Conservation (phyloP, 2,797 vertebrate species). For the Clarias pachynema region DNA sequence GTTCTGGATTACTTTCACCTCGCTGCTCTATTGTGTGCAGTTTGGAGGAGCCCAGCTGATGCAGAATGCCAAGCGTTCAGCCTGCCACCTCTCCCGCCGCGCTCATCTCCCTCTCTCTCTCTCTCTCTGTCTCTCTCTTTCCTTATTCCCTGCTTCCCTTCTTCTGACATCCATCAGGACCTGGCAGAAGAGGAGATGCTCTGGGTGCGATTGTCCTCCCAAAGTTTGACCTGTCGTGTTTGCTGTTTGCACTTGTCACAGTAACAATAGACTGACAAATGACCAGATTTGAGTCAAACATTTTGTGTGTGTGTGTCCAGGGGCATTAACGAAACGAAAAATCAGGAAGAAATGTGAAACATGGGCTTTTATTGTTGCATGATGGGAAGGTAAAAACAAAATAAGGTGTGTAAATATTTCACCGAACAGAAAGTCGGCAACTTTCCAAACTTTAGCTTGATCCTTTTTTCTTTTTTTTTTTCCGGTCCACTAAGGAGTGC, state of each 20-base stretch:
- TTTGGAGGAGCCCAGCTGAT: constrained; percentile 78
- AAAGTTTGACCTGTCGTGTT: constrained; percentile 41
- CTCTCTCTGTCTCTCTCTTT: constrained; percentile 56
- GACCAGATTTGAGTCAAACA: constrained; percentile 29
- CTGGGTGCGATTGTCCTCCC: constrained; percentile 30
- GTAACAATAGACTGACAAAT: constrained; percentile 40
- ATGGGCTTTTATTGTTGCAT: not conserved
- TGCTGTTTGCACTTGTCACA: constrained; percentile 31
- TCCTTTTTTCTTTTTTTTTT: not conserved
- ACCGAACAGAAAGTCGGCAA: constrained; percentile 32
- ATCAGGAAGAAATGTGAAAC: not conserved
- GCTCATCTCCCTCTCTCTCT: constrained; percentile 64
- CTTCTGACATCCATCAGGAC: constrained; percentile 42
- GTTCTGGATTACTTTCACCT: constrained; percentile 83
- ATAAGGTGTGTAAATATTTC: constrained; percentile 44
- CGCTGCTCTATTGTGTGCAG: constrained; percentile 78
- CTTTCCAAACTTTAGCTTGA: not conserved
- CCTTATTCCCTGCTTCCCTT: constrained; percentile 25
- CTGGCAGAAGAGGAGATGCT: constrained; percentile 35
- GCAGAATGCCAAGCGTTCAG: constrained; percentile 75
- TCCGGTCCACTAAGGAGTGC: not conserved
- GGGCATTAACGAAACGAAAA: not conserved
- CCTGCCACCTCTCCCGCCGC: constrained; percentile 63
- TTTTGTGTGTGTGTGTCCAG: not conserved
- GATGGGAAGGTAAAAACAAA: constrained; percentile 13